These are phyloP conservation scores for Coregonus suidteri DNA, from an alignment of 2,797 vertebrate genomes.

Conservation along the genomic window DNA sequence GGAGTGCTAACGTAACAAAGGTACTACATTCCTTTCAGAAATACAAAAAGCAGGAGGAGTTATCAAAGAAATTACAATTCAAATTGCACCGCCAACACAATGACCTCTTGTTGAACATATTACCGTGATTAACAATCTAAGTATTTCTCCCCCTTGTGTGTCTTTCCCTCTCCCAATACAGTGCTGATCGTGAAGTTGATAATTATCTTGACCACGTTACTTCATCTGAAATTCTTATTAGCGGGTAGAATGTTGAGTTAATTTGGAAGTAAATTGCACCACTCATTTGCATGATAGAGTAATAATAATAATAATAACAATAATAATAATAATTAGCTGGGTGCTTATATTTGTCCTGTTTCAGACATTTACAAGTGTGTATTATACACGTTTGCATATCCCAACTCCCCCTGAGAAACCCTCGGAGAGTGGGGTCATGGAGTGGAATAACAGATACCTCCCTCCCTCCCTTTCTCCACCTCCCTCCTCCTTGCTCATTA, in stretches of 20 bases:
- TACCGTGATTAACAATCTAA: slow-evolving; percentile 1
- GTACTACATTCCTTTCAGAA: not conserved
- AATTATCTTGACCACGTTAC: slow-evolving; percentile 16
- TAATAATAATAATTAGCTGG: not conserved
- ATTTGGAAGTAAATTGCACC: slow-evolving; percentile 23
- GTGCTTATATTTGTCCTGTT: no score
- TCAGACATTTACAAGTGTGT: no score
- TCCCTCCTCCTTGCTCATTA: slow-evolving; percentile 5
- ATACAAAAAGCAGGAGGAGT: not conserved
- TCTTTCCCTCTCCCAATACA: not conserved
- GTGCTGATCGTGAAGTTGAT: slow-evolving; percentile 17
- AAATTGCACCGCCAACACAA: not conserved
- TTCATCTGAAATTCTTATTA: slow-evolving; percentile 10
- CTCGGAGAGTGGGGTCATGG: no score
- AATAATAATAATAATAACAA: not conserved
- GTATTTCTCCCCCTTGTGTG: not conserved
- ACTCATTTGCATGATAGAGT: slow-evolving; percentile 9
- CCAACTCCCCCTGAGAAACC: no score
- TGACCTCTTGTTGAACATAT: not conserved
- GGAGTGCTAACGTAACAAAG: not conserved
- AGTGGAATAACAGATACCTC: not conserved
- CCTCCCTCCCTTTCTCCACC: not conserved
- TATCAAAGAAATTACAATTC: not conserved
- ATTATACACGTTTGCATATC: no score
- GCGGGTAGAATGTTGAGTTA: slow-evolving; percentile 5